Evolutionary conservation across 2,113 vertebrate genomes (phyloP).

Genomic region (Eclectus roratus): DNA sequence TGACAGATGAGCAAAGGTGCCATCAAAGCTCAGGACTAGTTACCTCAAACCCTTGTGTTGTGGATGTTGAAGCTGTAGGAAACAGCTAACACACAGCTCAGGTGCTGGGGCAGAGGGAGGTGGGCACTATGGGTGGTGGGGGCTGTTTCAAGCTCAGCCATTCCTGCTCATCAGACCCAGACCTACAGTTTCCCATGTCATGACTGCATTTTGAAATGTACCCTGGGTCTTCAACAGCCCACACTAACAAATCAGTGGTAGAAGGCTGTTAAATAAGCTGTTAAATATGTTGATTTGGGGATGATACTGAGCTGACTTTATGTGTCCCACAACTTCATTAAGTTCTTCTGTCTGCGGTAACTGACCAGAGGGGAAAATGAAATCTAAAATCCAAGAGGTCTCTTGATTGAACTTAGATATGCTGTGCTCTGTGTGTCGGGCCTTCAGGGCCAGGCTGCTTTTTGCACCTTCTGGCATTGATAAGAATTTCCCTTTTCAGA

Average conservation of each 20-base stretch:
- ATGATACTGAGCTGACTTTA: background rate
- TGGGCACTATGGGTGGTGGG: background rate
- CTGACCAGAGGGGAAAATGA: background rate
- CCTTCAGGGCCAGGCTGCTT: background rate
- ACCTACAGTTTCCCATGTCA: rapidly evolving
- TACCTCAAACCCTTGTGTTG: background rate
- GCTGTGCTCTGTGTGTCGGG: background rate
- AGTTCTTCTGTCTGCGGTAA: background rate
- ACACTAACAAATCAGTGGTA: background rate
- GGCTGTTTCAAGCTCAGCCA: background rate
- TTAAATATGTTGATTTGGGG: background rate
- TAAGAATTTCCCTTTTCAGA: background rate
- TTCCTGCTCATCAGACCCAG: background rate
- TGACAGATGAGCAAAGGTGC: background rate
- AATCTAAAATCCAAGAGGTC: background rate
- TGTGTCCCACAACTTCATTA: background rate
- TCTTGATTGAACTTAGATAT: background rate
- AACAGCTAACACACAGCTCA: background rate
- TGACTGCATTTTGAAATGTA: background rate
- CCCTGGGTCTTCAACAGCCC: background rate
- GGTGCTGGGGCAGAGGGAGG: background rate
- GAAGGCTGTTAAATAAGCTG: background rate
- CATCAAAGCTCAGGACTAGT: background rate
- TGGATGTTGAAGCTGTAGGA: background rate
- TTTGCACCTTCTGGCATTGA: background rate